Percentiles rank a stretch among this genome's conserved stretches.
These are phyloP conservation scores for Epizoanthus stellaris DNA, from an alignment of 92 coral and sea anemone species.

Conservation along the genomic window DNA sequence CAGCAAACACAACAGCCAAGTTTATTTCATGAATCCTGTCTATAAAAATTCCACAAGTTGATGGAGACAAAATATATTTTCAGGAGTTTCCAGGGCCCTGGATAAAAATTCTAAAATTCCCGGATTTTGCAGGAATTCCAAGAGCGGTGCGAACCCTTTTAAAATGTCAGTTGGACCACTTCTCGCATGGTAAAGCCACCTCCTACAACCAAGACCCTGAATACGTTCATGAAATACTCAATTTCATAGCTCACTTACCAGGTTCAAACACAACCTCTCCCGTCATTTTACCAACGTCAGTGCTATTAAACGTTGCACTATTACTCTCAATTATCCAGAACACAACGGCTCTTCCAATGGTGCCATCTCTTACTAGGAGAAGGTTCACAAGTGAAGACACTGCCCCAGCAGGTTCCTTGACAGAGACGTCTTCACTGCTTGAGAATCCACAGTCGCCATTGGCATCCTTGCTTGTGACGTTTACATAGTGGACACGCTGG, in stretches of 20 bases:
- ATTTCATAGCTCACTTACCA: slow-evolving; percentile 53
- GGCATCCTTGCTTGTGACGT: slow-evolving; percentile 80
- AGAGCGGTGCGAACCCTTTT: too few species aligned
- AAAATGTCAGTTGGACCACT: too few species aligned
- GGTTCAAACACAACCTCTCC: slow-evolving; percentile 79
- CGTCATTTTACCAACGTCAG: slow-evolving; percentile 68
- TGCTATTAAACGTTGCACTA: slow-evolving; percentile 56
- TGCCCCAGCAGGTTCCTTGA: slow-evolving; percentile 80
- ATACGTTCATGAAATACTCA: not conserved
- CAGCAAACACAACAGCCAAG: too few species aligned
- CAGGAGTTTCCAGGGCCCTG: too few species aligned
- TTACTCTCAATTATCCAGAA: slow-evolving; percentile 75
- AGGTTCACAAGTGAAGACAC: slow-evolving; percentile 49
- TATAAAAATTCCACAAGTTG: not conserved
- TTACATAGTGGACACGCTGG: slow-evolving; percentile 62
- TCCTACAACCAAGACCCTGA: not conserved
- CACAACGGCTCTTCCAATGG: slow-evolving; percentile 75
- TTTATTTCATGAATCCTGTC: too few species aligned
- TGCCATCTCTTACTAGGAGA: slow-evolving; percentile 81
- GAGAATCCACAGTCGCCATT: slow-evolving; percentile 94
- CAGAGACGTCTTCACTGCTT: slow-evolving; percentile 55
- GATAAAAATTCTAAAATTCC: too few species aligned
- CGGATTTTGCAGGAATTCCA: too few species aligned
- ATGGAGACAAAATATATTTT: too few species aligned
- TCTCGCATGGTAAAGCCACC: too few species aligned